Evolutionary conservation across 2,113 vertebrate genomes (phyloP).

Genomic region (Toxotes chatareus): DNA sequence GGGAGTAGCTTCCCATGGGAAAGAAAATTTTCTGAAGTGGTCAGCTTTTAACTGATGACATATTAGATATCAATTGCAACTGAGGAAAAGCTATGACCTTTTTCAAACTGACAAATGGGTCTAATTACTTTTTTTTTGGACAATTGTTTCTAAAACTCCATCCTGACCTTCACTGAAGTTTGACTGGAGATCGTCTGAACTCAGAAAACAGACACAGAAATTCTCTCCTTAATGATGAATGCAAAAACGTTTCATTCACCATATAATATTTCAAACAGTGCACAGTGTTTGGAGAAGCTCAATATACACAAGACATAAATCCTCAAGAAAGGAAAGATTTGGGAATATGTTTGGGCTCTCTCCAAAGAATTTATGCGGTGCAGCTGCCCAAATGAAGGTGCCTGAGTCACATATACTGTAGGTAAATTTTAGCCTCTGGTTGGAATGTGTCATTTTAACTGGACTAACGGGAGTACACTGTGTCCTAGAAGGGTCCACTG

Average conservation of each 20-base stretch:
- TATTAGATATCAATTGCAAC: constrained; percentile 72
- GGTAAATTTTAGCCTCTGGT: constrained; percentile 43
- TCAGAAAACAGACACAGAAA: background rate
- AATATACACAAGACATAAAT: constrained; percentile 52
- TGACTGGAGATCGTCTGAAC: constrained; percentile 1
- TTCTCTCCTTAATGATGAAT: background rate
- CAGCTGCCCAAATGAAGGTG: constrained; percentile 58
- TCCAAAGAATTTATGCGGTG: constrained; percentile 56
- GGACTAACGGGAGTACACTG: constrained; percentile 20
- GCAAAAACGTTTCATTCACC: constrained; percentile 21
- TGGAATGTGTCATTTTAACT: constrained; percentile 50
- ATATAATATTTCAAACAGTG: constrained; percentile 25
- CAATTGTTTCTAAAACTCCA: background rate
- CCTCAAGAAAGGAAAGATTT: constrained; percentile 45
- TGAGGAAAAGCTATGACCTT: constrained; percentile 23
- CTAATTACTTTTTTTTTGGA: background rate
- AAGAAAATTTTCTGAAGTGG: constrained; percentile 70
- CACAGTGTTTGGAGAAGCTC: constrained; percentile 29
- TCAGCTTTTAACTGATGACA: constrained; percentile 56
- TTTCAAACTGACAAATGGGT: constrained; percentile 6
- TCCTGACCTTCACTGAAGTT: background rate
- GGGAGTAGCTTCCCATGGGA: constrained; percentile 60
- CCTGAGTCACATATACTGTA: constrained; percentile 18
- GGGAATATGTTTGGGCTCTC: constrained; percentile 40
- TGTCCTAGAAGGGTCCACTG: constrained; percentile 21